phyloP scores from a whole-genome alignment of 37 sponge, comb jelly and placozoan species.

The Sycon ciliatum region DNA sequence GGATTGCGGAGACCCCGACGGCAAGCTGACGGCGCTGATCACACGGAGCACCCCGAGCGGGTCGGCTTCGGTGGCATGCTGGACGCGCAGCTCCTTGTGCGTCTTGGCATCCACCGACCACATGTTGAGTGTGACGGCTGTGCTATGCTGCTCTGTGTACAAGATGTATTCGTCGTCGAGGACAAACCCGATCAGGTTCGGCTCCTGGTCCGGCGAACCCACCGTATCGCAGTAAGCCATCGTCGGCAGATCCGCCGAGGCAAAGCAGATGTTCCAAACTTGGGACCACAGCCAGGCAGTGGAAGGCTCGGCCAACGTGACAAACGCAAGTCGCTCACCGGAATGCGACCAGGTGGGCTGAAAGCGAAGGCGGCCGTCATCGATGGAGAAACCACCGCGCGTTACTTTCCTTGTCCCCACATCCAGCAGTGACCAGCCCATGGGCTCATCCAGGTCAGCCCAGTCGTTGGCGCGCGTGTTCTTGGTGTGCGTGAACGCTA shows the following conservation, averaged over 20 bases:
- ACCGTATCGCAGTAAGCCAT: background rate
- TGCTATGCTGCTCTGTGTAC: background rate
- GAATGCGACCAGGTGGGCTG: background rate
- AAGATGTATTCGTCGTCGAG: background rate
- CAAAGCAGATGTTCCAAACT: background rate
- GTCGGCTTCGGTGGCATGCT: too few species aligned
- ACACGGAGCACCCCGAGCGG: too few species aligned
- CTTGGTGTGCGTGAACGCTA: background rate
- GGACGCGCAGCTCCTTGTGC: background rate
- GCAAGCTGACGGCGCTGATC: background rate
- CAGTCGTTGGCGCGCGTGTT: background rate
- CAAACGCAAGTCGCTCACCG: background rate
- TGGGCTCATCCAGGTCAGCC: too few species aligned
- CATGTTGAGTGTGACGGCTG: background rate
- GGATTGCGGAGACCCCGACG: background rate
- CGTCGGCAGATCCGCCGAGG: background rate
- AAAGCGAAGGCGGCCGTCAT: background rate
- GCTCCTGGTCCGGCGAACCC: background rate
- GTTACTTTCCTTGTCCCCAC: background rate
- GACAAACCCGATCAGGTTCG: background rate
- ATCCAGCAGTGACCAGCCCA: background rate
- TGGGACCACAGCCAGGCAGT: background rate
- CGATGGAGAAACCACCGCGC: background rate
- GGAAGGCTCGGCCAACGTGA: background rate
- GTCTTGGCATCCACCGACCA: background rate